Base-by-base conservation (phyloP, 2,113 vertebrate genomes). In the Ramphastos sulfuratus region DNA sequence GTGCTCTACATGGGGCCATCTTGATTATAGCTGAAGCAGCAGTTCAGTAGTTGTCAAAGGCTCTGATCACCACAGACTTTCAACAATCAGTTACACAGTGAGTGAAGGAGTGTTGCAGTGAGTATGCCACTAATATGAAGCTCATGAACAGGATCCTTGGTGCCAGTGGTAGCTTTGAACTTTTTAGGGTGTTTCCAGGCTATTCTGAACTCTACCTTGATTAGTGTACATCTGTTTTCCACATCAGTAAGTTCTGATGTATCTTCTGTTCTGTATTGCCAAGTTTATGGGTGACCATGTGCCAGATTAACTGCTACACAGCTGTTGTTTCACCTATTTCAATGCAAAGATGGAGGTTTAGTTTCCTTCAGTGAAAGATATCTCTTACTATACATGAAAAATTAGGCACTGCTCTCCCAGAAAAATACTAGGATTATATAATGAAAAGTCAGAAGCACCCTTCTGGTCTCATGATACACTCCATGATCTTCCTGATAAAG, bases 51-150 rank as follows among this genome's bases (percentile, higher is more conserved):
- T 1, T 82, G 30, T 16, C 50, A 82, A 35, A 59, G 25, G 9
- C 66, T 66, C 37, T 80, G 64, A 76, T 16, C 42, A 76, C 24
- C 17, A 15, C 46, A 65, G 30, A 31, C 21, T 50, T 55, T 66
- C 60, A 80, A 18, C 25, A 76, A 4, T 58, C 24, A 19, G 24
- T 30, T 58, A 1, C 4, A 5, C 17, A 76, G 17, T 21, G 9
- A 65, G 6, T n/a, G 46, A 58, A 55, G 28, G 27, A 46, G 2
- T 18, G 12, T 39, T 0, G 0, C 1, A 1, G 3, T 48, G 14
- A 7, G 7, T 3, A 46, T 24, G 18, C 8, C 50, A 4, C 19
- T 69, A 39, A 10, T 24, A 7, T 5, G 13, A 81, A 72, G 19
- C 8, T 48, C 23, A 44, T 48, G 25, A 27, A 46, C 10, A 46